These are phyloP conservation scores for Anas platyrhynchos DNA, from an alignment of 2,113 vertebrate species.

Conservation along the genomic window DNA sequence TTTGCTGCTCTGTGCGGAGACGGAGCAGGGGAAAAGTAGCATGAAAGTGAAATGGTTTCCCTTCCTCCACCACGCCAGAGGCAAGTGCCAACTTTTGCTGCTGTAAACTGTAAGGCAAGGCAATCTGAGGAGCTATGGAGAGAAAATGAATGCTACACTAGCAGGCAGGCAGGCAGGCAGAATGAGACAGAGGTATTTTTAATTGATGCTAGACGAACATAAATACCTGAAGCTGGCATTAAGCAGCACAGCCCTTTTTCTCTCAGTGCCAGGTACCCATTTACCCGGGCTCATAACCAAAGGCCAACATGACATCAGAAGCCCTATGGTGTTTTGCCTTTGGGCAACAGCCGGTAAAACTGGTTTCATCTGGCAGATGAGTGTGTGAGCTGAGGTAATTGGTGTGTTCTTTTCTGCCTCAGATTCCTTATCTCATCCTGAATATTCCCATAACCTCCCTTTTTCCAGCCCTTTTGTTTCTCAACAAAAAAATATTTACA, in stretches of 20 bases:
- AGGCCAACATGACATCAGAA: conserved; percentile 70
- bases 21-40: background rate
- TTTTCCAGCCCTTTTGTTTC: conserved; percentile 40
- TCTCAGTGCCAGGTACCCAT: conserved; percentile 57
- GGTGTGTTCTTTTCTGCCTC: conserved; percentile 47
- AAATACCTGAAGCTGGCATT: conserved; percentile 64
- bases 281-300: conserved; percentile 61
- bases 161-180: conserved; percentile 62
- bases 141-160: conserved; percentile 49
- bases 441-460: conserved; percentile 51
- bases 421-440: conserved; percentile 62
- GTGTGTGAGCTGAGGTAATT: conserved; percentile 57
- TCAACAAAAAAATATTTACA: conserved; percentile 65
- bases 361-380: conserved; percentile 72
- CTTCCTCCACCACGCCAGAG: conserved; percentile 41
- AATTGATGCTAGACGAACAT: conserved; percentile 65
- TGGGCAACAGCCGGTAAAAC: conserved; percentile 72
- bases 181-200: conserved; percentile 72
- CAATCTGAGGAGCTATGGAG: conserved; percentile 38
- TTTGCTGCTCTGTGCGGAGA: background rate
- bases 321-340: conserved; percentile 70
- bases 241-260: conserved; percentile 46
- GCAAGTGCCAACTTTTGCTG: conserved; percentile 62
- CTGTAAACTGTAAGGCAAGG: conserved; percentile 44
- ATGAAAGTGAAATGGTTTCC: conserved; percentile 52